These are phyloP conservation scores for Pocillopora verrucosa DNA, from an alignment of 64 coral and sea anemone species.

Conservation along the genomic window DNA sequence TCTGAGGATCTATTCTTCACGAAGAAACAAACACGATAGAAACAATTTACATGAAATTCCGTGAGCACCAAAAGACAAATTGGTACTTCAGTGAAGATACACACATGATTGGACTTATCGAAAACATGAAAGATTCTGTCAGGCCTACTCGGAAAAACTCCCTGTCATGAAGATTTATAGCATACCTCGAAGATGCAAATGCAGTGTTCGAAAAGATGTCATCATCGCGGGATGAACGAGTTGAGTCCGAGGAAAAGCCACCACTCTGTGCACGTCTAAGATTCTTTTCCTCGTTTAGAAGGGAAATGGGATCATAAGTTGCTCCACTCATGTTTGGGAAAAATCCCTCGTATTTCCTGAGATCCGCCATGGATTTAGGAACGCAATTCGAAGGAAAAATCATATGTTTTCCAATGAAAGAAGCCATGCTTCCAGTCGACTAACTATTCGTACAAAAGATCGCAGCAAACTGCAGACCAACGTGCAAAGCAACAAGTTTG, in stretches of 20 bases:
- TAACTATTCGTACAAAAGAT: slow-evolving; percentile 93
- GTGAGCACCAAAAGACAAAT: background rate
- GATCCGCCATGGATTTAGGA: slow-evolving; percentile 69
- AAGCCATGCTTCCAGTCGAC: slow-evolving; percentile 62
- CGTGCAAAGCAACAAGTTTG: slow-evolving; percentile 85
- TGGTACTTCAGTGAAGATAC: background rate
- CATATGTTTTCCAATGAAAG: slow-evolving; percentile 85
- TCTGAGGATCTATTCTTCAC: background rate
- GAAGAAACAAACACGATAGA: background rate
- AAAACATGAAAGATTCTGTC: slow-evolving; percentile 6
- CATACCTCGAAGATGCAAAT: slow-evolving; percentile 78
- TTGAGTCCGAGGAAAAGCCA: slow-evolving; percentile 75
- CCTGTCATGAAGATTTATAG: background rate
- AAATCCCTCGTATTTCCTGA: slow-evolving; percentile 88
- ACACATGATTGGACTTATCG: background rate
- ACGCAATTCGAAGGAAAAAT: slow-evolving; percentile 71
- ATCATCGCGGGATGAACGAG: slow-evolving; percentile 80
- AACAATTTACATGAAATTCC: background rate
- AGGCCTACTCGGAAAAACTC: background rate
- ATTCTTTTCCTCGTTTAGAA: slow-evolving; percentile 71
- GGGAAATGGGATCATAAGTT: slow-evolving; percentile 81
- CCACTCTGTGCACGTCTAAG: slow-evolving; percentile 32
- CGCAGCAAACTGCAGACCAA: slow-evolving; percentile 69
- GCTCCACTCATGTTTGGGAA: slow-evolving; percentile 78
- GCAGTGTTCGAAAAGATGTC: slow-evolving; percentile 86